Base-by-base conservation (phyloP, 2,113 vertebrate species). In the Eubucco bourcierii region DNA sequence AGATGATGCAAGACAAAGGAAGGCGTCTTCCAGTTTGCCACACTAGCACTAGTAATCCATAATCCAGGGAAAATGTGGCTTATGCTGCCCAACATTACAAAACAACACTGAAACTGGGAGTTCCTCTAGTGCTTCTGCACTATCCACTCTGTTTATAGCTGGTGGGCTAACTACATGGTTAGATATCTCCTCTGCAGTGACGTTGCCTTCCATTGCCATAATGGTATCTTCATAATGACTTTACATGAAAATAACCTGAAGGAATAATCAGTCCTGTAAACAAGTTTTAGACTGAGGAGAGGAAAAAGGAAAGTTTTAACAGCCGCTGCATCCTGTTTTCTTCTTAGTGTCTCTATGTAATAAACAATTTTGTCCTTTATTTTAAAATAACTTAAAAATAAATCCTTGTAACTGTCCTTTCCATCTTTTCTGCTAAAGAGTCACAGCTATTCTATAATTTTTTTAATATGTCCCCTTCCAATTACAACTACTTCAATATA, bases 51-150 rank as follows among this genome's bases (percentile, higher is more conserved):
- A n/a, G 6, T n/a, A 55, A 41, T 33, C 41, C 17, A 0, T 27
- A 53, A 39, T 1, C 9, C 46, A 17, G 24, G 52, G 39, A 31
- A 60, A 70, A 3, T 0, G 3, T 29, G 15, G 61, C 8, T 7
- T 39, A 20, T 53, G 61, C 41, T n/a, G 3, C 15, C 33, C 75
- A 67, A 4, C 3, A 1, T 11, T 18, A 20, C 58, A 68, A 58
- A 82, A 19, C 58, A 65, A 9, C 18, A 28, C 7, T 14, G 12
- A 19, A 50, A 25, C 59, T 65, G 52, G 55, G 37, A 83, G 50
- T n/a, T 84, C 50, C 58, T 47, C 9, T 31, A 4, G 15, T 11
- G 16, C n/a, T 80, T 37, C 64, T 31, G 28, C 11, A 7, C 33
- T 37, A 21, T 76, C 65, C 34, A 17, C 70, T 68, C 64, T 53